These are phyloP conservation scores for Drosophila neonasuta DNA, from an alignment of 2,888 invertebrate species.

Conservation along the genomic window DNA sequence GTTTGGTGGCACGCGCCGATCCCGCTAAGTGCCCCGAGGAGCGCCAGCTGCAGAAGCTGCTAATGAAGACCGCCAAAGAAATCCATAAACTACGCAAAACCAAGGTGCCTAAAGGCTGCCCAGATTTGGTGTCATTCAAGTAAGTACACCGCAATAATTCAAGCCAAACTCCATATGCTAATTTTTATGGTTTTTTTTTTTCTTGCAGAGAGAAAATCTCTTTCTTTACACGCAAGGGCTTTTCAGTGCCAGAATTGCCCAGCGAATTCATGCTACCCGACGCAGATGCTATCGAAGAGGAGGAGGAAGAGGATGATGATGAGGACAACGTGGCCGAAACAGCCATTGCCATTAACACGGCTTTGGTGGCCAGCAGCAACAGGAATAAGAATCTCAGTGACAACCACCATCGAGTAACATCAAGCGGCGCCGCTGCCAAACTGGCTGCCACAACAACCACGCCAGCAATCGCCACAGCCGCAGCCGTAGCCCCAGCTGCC, in stretches of 20 bases:
- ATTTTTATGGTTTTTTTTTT: background rate
- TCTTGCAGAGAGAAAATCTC: slow-evolving; percentile 95
- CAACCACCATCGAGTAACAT: slow-evolving; percentile 66
- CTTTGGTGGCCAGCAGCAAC: slow-evolving; percentile 81
- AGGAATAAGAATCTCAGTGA: slow-evolving; percentile 82
- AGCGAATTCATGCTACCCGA: slow-evolving; percentile 83
- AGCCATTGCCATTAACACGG: slow-evolving; percentile 80
- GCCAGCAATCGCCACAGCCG: slow-evolving; percentile 20
- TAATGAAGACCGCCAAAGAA: slow-evolving; percentile 94
- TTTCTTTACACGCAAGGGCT: slow-evolving; percentile 93
- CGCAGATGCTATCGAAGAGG: slow-evolving; percentile 82
- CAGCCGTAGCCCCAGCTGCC: slow-evolving; percentile 26
- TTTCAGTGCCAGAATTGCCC: slow-evolving; percentile 89
- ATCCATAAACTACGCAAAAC: slow-evolving; percentile 94
- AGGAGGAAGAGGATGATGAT: slow-evolving; percentile 74
- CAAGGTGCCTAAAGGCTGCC: slow-evolving; percentile 92
- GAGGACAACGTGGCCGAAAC: slow-evolving; percentile 76
- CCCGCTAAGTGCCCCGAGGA: slow-evolving; percentile 83
- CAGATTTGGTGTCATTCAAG: slow-evolving; percentile 96
- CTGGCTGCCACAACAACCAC: slow-evolving; percentile 48
- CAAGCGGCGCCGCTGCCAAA: slow-evolving; percentile 49
- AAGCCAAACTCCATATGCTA: background rate
- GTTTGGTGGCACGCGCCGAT: slow-evolving; percentile 84
- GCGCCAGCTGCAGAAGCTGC: slow-evolving; percentile 87
- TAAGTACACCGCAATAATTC: slow-evolving; percentile 83